Evolutionary conservation across 2,888 invertebrate genomes (phyloP).

Genomic region (Apotomis betuletana): DNA sequence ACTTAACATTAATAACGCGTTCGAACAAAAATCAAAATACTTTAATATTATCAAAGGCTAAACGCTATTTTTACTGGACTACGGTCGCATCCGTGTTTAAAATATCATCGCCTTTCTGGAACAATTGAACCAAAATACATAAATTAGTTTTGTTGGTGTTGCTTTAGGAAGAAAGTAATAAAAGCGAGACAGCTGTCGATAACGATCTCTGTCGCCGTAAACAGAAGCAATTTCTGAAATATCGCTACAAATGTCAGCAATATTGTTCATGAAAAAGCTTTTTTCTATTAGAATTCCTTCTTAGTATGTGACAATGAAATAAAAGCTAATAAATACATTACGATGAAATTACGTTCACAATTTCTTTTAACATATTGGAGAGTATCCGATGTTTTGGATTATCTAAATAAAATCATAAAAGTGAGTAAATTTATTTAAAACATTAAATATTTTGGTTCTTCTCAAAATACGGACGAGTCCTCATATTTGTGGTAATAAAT

Average conservation of each 20-base stretch:
- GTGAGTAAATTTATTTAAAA: too few species aligned
- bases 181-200: conserved; percentile 22
- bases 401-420: too few species aligned
- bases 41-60: too few species aligned
- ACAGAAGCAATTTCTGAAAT: conserved; percentile 23
- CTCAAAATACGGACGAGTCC: too few species aligned
- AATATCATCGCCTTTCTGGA: neutral
- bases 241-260: conserved; percentile 21
- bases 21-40: too few species aligned
- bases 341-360: neutral
- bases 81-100: neutral
- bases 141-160: conserved; percentile 15
- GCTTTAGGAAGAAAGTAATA: neutral
- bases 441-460: too few species aligned
- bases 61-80: too few species aligned
- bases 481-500: too few species aligned
- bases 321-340: neutral
- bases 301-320: neutral
- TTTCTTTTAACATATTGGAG: neutral
- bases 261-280: conserved; percentile 1
- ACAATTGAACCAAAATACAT: neutral
- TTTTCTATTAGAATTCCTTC: conserved; percentile 8
- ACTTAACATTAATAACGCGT: too few species aligned
- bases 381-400: too few species aligned
- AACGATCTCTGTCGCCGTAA: conserved; percentile 23